These are phyloP conservation scores for Melanotaenia parkinsoni DNA, from an alignment of 2,797 vertebrate species.

Conservation along the genomic window DNA sequence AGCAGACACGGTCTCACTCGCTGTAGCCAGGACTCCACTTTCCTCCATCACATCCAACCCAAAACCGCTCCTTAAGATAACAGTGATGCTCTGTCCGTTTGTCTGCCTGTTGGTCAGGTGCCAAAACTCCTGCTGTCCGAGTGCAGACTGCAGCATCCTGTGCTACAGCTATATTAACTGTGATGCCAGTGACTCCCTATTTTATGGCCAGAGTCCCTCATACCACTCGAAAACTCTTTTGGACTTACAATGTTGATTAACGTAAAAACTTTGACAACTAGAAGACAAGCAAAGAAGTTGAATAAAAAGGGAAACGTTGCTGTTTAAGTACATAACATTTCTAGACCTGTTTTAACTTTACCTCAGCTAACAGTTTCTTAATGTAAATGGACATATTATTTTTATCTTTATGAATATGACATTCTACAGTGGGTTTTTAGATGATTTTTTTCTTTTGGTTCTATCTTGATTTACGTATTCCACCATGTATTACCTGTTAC, in stretches of 20 bases:
- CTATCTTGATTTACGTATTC: conserved; percentile 95
- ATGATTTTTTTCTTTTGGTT: conserved; percentile 75
- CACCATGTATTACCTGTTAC: conserved; percentile 96
- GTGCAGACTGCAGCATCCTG: conserved; percentile 54
- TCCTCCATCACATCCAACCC: conserved; percentile 3
- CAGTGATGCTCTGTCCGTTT: conserved; percentile 38
- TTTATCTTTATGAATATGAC: conserved; percentile 95
- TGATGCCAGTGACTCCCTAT: conserved; percentile 81
- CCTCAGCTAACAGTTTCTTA: conserved; percentile 97
- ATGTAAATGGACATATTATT: conserved; percentile 93
- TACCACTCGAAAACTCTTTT: conserved; percentile 73
- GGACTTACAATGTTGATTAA: conserved; percentile 70
- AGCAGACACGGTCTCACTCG: conserved; percentile 13
- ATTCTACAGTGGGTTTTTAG: conserved; percentile 93
- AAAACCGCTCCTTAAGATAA: conserved; percentile 26
- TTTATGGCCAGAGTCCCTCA: conserved; percentile 86
- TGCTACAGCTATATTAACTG: conserved; percentile 72
- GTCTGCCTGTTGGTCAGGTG: conserved; percentile 63
- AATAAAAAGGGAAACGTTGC: conserved; percentile 80
- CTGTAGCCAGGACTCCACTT: conserved; percentile 13
- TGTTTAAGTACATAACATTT: conserved; percentile 92
- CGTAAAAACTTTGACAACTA: conserved; percentile 60
- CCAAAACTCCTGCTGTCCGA: conserved; percentile 56
- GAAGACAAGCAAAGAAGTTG: conserved; percentile 65
- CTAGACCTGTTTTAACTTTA: conserved; percentile 98